phyloP scores from a whole-genome alignment of 1,140 invertebrate genomes.

The Colletes latitarsis region DNA sequence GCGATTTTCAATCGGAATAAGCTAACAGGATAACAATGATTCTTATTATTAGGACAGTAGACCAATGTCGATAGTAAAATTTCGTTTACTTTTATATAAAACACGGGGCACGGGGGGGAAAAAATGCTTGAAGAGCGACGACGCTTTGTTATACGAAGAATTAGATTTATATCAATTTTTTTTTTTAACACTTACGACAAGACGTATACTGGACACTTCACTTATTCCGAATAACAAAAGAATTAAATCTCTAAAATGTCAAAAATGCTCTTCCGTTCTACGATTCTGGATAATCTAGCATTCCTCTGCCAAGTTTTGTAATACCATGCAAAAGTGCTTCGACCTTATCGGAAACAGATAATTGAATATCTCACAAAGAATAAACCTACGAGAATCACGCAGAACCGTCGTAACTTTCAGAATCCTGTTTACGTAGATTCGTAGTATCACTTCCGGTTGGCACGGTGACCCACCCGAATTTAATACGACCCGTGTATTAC shows the following conservation, averaged over 20 bases:
- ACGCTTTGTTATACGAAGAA: not conserved
- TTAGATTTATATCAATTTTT: not conserved
- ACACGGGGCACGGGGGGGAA: not conserved
- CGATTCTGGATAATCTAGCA: slow-evolving; percentile 21
- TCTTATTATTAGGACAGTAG: slow-evolving; percentile 24
- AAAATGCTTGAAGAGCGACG: slow-evolving; percentile 30
- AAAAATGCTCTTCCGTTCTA: slow-evolving; percentile 44
- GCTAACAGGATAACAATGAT: slow-evolving; percentile 27
- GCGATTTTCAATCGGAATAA: slow-evolving; percentile 2
- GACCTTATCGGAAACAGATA: slow-evolving; percentile 23
- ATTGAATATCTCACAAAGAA: not conserved
- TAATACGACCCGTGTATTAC: slow-evolving; percentile 28
- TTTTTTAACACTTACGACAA: not conserved
- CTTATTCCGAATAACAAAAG: slow-evolving; percentile 17
- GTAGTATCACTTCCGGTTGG: not conserved
- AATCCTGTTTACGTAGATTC: slow-evolving; percentile 19
- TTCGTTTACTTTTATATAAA: slow-evolving; percentile 19
- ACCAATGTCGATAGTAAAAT: slow-evolving; percentile 21
- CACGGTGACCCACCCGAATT: slow-evolving; percentile 17
- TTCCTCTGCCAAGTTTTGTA: slow-evolving; percentile 23
- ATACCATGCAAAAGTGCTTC: slow-evolving; percentile 13
- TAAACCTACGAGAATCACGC: slow-evolving; percentile 44
- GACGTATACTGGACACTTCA: not conserved
- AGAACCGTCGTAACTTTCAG: slow-evolving; percentile 58
- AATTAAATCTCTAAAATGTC: slow-evolving; percentile 10